Conservation (phyloP, 2,113 vertebrate species). For the Stigmatopora argus region DNA sequence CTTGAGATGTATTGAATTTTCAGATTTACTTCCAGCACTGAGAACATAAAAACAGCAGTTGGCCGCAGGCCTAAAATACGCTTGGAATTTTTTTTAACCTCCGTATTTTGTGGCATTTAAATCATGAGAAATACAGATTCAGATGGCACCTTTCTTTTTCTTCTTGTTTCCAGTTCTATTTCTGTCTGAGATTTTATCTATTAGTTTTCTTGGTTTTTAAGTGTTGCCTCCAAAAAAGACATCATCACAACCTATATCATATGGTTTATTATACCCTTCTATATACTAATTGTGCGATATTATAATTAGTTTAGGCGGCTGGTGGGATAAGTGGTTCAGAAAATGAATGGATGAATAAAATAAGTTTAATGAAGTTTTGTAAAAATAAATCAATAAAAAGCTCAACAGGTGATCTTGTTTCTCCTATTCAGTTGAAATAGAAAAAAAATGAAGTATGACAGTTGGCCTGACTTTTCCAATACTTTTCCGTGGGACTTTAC, state of each 20-base stretch:
- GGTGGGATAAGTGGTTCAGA: too few relatives aligned
- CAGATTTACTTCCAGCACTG: constrained; percentile 63
- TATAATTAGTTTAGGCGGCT: too few relatives aligned
- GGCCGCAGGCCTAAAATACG: constrained; percentile 24
- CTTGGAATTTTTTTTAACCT: constrained; percentile 8
- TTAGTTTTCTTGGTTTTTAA: too few relatives aligned
- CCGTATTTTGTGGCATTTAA: not conserved
- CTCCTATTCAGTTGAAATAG: not conserved
- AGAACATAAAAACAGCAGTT: constrained; percentile 35
- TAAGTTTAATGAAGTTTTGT: too few relatives aligned
- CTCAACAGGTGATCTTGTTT: not conserved
- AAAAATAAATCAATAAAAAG: not conserved
- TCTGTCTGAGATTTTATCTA: too few relatives aligned
- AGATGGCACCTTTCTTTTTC: not conserved
- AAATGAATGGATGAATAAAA: too few relatives aligned
- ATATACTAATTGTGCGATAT: too few relatives aligned
- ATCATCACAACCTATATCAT: too few relatives aligned
- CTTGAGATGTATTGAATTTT: constrained; percentile 56
- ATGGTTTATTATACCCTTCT: too few relatives aligned
- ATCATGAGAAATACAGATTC: not conserved
- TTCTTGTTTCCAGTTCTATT: too few relatives aligned
- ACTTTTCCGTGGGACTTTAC: not conserved
- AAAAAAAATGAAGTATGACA: not conserved
- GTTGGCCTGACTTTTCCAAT: not conserved
- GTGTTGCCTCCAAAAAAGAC: too few relatives aligned